Evolutionary conservation across 2,113 vertebrate species (phyloP), one percentile per base, ranked within the genome.

Genomic region (Eptesicus fuscus): DNA sequence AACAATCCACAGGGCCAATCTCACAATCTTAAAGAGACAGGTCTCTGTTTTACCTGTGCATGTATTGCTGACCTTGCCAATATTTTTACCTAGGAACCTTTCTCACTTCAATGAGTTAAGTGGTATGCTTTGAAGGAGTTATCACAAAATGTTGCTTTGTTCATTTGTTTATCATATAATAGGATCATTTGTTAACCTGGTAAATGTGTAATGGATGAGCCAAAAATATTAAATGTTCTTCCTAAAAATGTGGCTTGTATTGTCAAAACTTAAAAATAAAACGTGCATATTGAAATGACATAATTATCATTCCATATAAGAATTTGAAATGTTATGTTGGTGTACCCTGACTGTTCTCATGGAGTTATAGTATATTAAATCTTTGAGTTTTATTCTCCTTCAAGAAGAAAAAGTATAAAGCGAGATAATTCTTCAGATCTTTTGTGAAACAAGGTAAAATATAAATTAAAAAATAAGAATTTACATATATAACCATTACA

Each of bases 201-300:
- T 84, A 14, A 95, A 14, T 53, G 0, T 56, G 22, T 22, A 32
- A 90, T 25, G 65, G 30, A n/a, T 78, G 16, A 92, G n/a, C 25
- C 5, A 4, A 44, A 95, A 61, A 92, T 94, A 61, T 63, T 90
- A 89, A 82, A 76, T 83, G 53, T 61, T 25, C 4, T 93, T 82
- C 59, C 59, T 71, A 82, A 79, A 83, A 65, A 40, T 85, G 42
- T 1, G 49, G 17, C 0, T 90, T 78, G 1, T 9, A 0, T 49
- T 59, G 14, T 37, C 23, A 86, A 92, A 86, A 87, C 11, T 73
- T 84, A 65, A 65, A 44, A 78, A 77, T 53, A 95, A 91, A 93
- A 71, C 89, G 4, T 91, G 5, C 11, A 51, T 47, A 82, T 40
- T 44, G 28, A n/a, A 76, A 84, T 35, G 18, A 42, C 67, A 51